Evolutionary conservation across 2,113 vertebrate species (phyloP).

Genomic region (Engystomops pustulosus): DNA sequence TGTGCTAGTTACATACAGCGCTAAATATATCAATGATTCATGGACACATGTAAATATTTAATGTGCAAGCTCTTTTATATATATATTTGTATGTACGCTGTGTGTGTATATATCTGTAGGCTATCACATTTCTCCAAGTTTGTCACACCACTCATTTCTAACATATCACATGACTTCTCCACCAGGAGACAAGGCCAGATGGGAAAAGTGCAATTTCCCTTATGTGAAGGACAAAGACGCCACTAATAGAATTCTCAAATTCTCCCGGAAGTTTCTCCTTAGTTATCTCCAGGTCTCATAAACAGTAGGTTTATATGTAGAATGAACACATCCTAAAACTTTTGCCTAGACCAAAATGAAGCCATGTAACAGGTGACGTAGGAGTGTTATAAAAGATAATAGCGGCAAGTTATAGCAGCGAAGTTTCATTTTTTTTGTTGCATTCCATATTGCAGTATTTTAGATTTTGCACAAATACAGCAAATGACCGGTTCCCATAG

Average conservation of each 20-base stretch:
- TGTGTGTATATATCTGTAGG: slow-evolving; percentile 6
- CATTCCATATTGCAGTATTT: too few species aligned
- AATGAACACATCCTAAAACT: too few species aligned
- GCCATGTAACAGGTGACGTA: too few species aligned
- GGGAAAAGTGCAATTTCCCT: slow-evolving; percentile 10
- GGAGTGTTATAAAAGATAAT: too few species aligned
- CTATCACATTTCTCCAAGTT: background rate
- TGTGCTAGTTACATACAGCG: slow-evolving; percentile 1
- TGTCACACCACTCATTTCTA: background rate
- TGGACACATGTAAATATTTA: slow-evolving; percentile 40
- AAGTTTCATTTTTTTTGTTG: too few species aligned
- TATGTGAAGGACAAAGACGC: background rate
- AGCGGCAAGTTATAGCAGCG: too few species aligned
- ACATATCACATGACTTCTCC: background rate
- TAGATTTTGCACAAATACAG: too few species aligned
- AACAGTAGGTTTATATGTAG: too few species aligned
- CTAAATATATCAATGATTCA: slow-evolving; percentile 49
- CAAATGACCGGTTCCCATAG: too few species aligned
- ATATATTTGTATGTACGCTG: slow-evolving; percentile 14
- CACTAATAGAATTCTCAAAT: background rate
- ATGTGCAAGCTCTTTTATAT: slow-evolving; percentile 13
- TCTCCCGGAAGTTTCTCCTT: background rate
- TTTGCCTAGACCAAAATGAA: too few species aligned
- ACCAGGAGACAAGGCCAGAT: background rate
- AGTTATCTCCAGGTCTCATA: background rate